A percentile compares a stretch with the other conserved stretches of the same genome.
phyloP scores from a whole-genome alignment of 2,888 invertebrate species.

The Argyresthia albistria region DNA sequence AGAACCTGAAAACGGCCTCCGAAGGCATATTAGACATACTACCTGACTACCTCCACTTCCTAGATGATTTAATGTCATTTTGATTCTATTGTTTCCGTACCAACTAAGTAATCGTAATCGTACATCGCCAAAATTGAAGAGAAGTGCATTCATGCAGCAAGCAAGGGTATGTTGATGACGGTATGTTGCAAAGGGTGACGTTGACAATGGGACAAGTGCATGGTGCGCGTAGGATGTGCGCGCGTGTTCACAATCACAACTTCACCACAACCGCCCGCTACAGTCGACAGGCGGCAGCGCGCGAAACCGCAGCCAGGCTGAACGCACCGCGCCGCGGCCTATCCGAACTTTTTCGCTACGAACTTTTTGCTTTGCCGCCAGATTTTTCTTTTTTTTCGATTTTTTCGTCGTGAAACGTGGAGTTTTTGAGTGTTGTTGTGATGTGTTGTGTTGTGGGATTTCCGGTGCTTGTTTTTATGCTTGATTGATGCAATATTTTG shows the following conservation, averaged over 20 bases:
- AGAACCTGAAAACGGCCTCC: no score
- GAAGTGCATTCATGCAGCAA: background rate
- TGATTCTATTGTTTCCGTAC: no score
- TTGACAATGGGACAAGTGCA: conserved; percentile 21
- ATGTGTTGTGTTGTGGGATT: conserved; percentile 25
- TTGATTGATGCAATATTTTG: no score
- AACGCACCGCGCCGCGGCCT: conserved; percentile 21
- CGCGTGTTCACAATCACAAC: conserved; percentile 21
- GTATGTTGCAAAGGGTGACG: background rate
- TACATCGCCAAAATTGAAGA: background rate
- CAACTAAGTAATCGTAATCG: no score
- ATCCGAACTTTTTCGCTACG: conserved; percentile 52
- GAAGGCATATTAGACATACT: no score
- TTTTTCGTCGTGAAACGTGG: conserved; percentile 21
- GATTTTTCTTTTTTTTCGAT: conserved; percentile 20
- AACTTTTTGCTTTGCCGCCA: conserved; percentile 46
- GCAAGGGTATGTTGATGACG: background rate
- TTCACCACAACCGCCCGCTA: conserved; percentile 20
- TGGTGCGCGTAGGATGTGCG: conserved; percentile 57
- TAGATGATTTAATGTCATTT: no score
- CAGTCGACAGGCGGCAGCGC: conserved; percentile 34
- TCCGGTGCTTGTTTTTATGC: no score
- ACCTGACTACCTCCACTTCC: no score
- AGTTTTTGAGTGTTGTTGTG: conserved; percentile 29
- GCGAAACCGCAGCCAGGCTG: conserved; percentile 44